These are phyloP conservation scores for Spilogale gracilis DNA, from an alignment of 2,113 vertebrate genomes.

Conservation along the genomic window DNA sequence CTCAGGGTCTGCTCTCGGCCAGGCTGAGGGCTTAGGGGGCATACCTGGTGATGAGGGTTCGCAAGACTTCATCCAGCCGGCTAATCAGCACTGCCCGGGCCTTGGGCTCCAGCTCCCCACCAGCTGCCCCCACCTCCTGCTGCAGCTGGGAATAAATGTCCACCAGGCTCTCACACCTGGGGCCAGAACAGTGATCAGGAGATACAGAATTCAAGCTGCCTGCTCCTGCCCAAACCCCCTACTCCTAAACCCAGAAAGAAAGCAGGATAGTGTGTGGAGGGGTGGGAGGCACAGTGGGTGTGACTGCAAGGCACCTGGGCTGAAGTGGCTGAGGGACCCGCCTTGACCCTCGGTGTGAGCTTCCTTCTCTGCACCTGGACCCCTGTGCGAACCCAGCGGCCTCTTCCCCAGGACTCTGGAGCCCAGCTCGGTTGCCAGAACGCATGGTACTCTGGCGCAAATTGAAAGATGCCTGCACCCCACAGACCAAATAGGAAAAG, in stretches of 20 bases:
- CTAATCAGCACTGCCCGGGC: conserved; percentile 87
- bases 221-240: not conserved
- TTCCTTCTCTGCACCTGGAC: not conserved
- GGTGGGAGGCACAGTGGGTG: not conserved
- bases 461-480: not conserved
- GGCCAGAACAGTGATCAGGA: conserved; percentile 43
- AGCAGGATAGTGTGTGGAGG: not conserved
- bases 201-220: not conserved
- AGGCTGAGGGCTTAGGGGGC: not conserved
- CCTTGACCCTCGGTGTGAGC: not conserved
- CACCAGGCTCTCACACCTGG: conserved; percentile 94
- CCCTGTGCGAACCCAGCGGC: not conserved
- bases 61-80: conserved; percentile 88
- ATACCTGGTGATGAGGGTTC: conserved; percentile 93
- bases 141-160: conserved; percentile 93
- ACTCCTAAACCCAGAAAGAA: not conserved
- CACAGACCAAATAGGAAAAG: not conserved
- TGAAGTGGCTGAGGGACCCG: not conserved
- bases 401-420: not conserved
- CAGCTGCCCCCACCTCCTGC: conserved; percentile 89
- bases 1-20: not conserved
- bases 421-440: not conserved
- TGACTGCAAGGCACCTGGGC: not conserved
- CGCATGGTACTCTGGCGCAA: not conserved
- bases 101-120: conserved; percentile 86